Conservation (phyloP, 2,797 vertebrate genomes). For the Acestrorhynchus altus region DNA sequence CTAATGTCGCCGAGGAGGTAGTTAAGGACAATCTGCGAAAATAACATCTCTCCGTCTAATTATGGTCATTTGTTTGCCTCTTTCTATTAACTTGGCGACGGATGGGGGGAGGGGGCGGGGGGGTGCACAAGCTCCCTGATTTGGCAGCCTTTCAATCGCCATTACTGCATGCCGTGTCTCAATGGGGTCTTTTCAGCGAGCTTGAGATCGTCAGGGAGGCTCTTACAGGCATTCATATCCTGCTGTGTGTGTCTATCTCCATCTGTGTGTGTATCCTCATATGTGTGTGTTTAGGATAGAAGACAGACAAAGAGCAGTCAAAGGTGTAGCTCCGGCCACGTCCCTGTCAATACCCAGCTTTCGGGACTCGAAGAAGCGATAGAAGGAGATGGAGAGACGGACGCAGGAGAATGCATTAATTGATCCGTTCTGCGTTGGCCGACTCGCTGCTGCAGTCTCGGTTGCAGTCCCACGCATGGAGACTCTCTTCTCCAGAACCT, state of each 20-base stretch:
- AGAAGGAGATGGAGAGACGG: not conserved
- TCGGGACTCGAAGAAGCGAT: slow-evolving; percentile 6
- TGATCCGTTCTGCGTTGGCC: slow-evolving; percentile 22
- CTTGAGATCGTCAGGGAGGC: slow-evolving; percentile 48
- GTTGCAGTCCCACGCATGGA: not conserved
- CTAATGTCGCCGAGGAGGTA: slow-evolving; percentile 27
- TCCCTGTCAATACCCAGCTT: slow-evolving; percentile 29
- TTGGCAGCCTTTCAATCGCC: slow-evolving; percentile 55
- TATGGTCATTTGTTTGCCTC: slow-evolving; percentile 54
- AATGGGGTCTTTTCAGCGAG: slow-evolving; percentile 46
- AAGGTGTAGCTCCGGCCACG: slow-evolving; percentile 4
- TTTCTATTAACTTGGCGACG: slow-evolving; percentile 53
- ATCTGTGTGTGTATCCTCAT: slow-evolving; percentile 26
- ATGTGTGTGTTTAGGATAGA: slow-evolving; percentile 12
- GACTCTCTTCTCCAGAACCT: not conserved
- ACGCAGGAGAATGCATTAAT: slow-evolving; percentile 1
- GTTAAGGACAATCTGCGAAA: slow-evolving; percentile 42
- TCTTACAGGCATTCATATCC: slow-evolving; percentile 46
- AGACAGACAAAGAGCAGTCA: not conserved
- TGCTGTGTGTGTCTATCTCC: slow-evolving; percentile 21
- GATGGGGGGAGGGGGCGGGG: slow-evolving; percentile 31
- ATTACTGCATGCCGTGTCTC: slow-evolving; percentile 49
- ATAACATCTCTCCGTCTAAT: slow-evolving; percentile 56
- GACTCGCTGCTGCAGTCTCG: not conserved
- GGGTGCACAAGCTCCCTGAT: slow-evolving; percentile 18